These are phyloP conservation scores for Hippoglossus stenolepis DNA, from an alignment of 2,113 vertebrate species.

Conservation along the genomic window DNA sequence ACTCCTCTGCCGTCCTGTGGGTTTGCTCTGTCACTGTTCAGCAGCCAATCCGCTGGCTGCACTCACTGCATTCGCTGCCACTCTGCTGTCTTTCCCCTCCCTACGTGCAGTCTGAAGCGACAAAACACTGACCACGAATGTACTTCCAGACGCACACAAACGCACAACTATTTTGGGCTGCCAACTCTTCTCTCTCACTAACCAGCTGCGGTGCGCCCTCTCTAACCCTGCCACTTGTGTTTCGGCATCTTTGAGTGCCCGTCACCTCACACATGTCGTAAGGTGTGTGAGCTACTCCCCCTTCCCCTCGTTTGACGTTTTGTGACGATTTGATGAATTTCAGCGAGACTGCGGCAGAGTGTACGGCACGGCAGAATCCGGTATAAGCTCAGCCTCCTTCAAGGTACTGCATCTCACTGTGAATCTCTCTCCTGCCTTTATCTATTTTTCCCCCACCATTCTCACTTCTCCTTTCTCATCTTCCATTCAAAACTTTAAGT, in stretches of 20 bases:
- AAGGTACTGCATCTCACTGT: conserved; percentile 83
- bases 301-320: conserved; percentile 67
- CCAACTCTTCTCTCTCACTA: conserved; percentile 67
- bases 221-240: conserved; percentile 65
- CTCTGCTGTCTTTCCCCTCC: conserved; percentile 14
- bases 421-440: conserved; percentile 49
- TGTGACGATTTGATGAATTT: conserved; percentile 84
- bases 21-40: conserved; percentile 59
- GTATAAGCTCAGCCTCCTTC: conserved; percentile 89
- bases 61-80: conserved; percentile 50
- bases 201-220: conserved; percentile 65
- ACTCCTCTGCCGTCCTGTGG: conserved; percentile 47
- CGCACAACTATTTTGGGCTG: conserved; percentile 39
- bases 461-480: conserved; percentile 18
- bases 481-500: too few relatives aligned
- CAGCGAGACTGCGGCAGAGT: conserved; percentile 85
- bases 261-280: conserved; percentile 57
- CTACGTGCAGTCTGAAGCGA: conserved; percentile 47
- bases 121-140: conserved; percentile 1
- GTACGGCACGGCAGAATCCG: conserved; percentile 88
- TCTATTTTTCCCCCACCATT: conserved; percentile 40
- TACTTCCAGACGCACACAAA: conserved; percentile 20
- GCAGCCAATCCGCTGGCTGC: conserved; percentile 43
- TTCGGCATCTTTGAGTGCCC: conserved; percentile 48
- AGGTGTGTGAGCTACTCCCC: conserved; percentile 68